Evolutionary conservation across 2,888 invertebrate species (phyloP).

Genomic region (Ditula angustiorana): DNA sequence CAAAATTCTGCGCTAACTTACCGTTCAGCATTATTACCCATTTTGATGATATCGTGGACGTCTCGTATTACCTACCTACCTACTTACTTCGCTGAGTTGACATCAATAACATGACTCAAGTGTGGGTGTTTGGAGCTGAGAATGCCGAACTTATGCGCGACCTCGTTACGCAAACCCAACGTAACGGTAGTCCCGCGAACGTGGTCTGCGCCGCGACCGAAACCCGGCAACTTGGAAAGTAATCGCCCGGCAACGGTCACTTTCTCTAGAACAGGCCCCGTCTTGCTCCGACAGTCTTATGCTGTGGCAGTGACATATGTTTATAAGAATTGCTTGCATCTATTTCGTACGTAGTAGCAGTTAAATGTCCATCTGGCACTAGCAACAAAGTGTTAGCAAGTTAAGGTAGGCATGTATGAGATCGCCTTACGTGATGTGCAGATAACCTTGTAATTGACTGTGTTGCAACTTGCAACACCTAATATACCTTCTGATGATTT

Average conservation of each 20-base stretch:
- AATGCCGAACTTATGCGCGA: constrained; percentile 64
- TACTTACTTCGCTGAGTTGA: constrained; percentile 25
- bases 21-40: constrained; percentile 25
- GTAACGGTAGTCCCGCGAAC: constrained; percentile 70
- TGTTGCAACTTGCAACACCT: too few relatives aligned
- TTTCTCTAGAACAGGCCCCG: constrained; percentile 78
- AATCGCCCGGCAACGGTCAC: constrained; percentile 72
- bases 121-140: constrained; percentile 26
- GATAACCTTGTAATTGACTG: constrained; percentile 48
- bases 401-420: constrained; percentile 22
- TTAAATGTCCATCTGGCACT: constrained; percentile 40
- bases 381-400: constrained; percentile 8
- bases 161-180: constrained; percentile 72
- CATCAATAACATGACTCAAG: constrained; percentile 32
- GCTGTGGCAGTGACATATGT: not conserved
- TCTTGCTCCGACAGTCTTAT: constrained; percentile 52
- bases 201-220: constrained; percentile 55
- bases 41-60: constrained; percentile 26
- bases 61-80: too few relatives aligned
- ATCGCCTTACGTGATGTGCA: constrained; percentile 38
- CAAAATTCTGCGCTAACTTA: constrained; percentile 22
- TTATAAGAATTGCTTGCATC: not conserved
- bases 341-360: constrained; percentile 48
- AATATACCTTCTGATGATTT: constrained; percentile 29
- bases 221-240: constrained; percentile 76